phyloP scores from a whole-genome alignment of 2,797 vertebrate genomes.

The Ataeniobius toweri region DNA sequence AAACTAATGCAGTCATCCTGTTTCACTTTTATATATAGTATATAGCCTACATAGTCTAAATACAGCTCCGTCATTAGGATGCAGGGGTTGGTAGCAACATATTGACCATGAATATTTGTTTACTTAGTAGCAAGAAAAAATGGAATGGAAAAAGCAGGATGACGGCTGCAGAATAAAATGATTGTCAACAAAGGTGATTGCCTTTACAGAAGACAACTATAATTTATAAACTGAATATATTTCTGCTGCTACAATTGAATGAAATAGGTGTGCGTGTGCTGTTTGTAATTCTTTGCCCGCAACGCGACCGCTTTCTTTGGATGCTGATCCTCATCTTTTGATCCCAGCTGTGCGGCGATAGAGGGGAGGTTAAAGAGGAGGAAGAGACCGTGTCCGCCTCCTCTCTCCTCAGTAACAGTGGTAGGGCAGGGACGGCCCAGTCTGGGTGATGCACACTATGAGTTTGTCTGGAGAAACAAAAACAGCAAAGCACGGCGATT shows the following conservation, averaged over 20 bases:
- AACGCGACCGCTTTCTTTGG: conserved; percentile 77
- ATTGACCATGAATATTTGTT: conserved; percentile 34
- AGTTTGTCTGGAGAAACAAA: conserved; percentile 76
- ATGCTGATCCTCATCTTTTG: conserved; percentile 61
- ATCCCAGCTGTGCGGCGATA: conserved; percentile 50
- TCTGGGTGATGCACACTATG: conserved; percentile 83
- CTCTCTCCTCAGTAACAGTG: conserved; percentile 82
- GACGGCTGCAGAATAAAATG: conserved; percentile 68
- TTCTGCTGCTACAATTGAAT: conserved; percentile 74
- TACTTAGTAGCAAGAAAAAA: conserved; percentile 30
- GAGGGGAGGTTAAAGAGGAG: conserved; percentile 10
- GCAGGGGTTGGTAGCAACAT: conserved; percentile 62
- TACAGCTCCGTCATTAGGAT: conserved; percentile 61
- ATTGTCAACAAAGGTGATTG: conserved; percentile 80
- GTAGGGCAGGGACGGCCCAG: conserved; percentile 77
- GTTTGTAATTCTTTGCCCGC: conserved; percentile 43
- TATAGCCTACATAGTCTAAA: conserved; percentile 70
- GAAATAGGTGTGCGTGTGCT: conserved; percentile 44
- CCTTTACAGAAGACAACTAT: conserved; percentile 72
- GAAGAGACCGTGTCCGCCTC: conserved; percentile 10
- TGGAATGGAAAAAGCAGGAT: conserved; percentile 39
- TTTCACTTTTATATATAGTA: conserved; percentile 76
- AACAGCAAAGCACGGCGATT: conserved; percentile 15
- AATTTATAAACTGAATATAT: conserved; percentile 69
- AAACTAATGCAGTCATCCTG: conserved; percentile 71